Evolutionary conservation across 1,140 invertebrate species (phyloP).

Genomic region (Ostrea denselamellosa): DNA sequence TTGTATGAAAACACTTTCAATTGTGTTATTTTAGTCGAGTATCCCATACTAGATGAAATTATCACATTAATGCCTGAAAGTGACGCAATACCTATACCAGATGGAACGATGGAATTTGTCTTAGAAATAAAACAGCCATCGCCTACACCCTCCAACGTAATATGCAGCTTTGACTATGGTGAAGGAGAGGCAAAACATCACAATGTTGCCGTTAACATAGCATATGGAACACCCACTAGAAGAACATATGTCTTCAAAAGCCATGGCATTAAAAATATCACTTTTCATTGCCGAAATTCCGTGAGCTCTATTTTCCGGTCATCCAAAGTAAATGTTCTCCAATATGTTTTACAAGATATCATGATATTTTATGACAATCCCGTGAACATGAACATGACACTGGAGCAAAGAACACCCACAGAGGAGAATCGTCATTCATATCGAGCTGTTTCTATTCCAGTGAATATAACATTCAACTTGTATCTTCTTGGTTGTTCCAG

Average conservation of each 20-base stretch:
- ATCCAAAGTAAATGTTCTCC: background rate
- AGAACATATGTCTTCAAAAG: conserved; percentile 19
- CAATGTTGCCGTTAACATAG: conserved; percentile 35
- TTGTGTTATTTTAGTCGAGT: conserved; percentile 17
- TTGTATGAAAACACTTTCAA: background rate
- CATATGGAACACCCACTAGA: background rate
- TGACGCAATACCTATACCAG: conserved; percentile 49
- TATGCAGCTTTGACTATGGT: conserved; percentile 47
- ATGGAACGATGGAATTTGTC: conserved; percentile 45
- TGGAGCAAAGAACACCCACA: background rate
- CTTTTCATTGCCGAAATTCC: conserved; percentile 45
- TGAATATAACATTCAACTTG: conserved; percentile 8
- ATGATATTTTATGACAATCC: background rate
- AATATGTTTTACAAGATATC: conserved; percentile 25
- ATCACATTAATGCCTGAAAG: conserved; percentile 25
- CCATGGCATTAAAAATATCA: conserved; percentile 31
- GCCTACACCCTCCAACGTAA: conserved; percentile 48
- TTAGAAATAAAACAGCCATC: conserved; percentile 24
- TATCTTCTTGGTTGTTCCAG: conserved; percentile 32
- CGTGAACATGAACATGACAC: conserved; percentile 44
- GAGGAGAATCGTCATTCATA: background rate
- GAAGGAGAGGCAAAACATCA: background rate
- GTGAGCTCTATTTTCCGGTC: conserved; percentile 33
- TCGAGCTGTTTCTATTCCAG: background rate
- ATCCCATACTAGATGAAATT: conserved; percentile 40